phyloP scores from a whole-genome alignment of 2,113 vertebrate genomes.

The Malaclemys terrapin region DNA sequence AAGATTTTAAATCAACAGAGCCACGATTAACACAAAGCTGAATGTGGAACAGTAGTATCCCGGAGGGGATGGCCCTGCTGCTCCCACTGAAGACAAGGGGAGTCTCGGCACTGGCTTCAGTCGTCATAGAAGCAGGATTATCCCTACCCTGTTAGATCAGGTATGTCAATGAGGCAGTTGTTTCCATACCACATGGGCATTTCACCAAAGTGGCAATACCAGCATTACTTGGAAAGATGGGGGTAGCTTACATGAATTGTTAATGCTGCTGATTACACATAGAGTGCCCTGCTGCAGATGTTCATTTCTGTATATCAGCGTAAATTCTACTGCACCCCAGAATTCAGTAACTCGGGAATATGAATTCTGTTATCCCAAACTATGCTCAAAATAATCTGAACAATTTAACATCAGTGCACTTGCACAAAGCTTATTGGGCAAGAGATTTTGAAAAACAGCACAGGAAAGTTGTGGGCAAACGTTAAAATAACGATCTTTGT shows the following conservation, averaged over 20 bases:
- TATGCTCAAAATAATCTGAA: accelerated
- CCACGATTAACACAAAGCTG: background rate
- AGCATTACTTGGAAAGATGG: background rate
- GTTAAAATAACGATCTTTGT: background rate
- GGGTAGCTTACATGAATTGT: background rate
- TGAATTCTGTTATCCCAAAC: background rate
- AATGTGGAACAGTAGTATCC: background rate
- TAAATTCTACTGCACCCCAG: background rate
- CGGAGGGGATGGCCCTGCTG: background rate
- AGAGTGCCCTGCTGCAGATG: background rate
- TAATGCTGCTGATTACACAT: background rate
- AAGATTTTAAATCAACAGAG: background rate
- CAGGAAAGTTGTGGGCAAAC: background rate
- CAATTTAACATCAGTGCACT: background rate
- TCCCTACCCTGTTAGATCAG: background rate
- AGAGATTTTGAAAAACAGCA: background rate
- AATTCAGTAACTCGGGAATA: background rate
- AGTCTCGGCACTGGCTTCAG: background rate
- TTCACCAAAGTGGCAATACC: background rate
- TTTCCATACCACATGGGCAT: accelerated
- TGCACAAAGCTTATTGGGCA: background rate
- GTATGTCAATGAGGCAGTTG: background rate
- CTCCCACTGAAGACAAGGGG: background rate
- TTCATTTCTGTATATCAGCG: accelerated
- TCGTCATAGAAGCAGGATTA: background rate